Conservation (phyloP, 2,113 vertebrate species). For the Oenanthe oenanthe region DNA sequence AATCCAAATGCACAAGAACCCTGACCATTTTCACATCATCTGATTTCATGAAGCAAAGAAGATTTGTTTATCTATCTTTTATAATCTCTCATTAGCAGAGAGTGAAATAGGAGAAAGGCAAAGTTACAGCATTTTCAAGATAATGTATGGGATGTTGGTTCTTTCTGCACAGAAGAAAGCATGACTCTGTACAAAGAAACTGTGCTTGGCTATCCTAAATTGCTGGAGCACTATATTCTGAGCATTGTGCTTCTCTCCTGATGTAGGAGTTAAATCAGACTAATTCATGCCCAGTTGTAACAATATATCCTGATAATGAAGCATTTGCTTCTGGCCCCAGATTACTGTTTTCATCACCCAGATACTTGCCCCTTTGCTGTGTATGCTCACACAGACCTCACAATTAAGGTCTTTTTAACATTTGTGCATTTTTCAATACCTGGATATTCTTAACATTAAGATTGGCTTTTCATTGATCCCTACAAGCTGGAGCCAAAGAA, state of each 20-base stretch:
- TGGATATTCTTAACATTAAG: conserved; percentile 10
- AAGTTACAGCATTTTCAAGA: background rate
- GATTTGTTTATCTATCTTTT: background rate
- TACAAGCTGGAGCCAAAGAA: conserved; percentile 19
- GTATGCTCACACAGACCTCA: background rate
- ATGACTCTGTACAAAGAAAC: background rate
- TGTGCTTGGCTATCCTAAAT: background rate
- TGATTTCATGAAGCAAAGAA: background rate
- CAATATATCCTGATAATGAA: background rate
- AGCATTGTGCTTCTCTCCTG: background rate
- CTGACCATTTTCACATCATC: background rate
- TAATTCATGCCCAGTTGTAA: background rate
- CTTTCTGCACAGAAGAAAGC: background rate
- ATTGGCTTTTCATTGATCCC: background rate
- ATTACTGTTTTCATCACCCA: background rate
- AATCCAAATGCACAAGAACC: background rate
- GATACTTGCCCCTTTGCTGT: background rate
- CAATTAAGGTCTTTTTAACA: background rate
- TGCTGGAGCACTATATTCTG: background rate
- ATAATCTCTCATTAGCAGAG: background rate
- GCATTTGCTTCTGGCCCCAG: background rate
- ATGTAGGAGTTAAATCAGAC: background rate
- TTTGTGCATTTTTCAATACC: conserved; percentile 12
- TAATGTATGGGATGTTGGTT: background rate
- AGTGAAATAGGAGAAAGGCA: background rate